Evolutionary conservation across 2,888 invertebrate genomes (phyloP).

Genomic region (Tanytarsus gracilentus): DNA sequence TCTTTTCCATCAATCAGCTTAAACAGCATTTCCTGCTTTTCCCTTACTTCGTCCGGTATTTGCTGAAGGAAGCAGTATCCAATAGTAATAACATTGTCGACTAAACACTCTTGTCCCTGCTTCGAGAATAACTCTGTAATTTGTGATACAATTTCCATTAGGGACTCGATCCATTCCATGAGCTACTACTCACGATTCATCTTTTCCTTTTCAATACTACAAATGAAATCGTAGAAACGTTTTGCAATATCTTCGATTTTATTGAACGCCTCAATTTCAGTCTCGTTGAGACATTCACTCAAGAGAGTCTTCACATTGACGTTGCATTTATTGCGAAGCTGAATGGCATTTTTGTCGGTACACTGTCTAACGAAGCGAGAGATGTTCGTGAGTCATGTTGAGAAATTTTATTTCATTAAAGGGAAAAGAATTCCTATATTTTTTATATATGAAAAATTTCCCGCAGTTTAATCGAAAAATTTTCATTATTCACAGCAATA

Average conservation of each 20-base stretch:
- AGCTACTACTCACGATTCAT: slow-evolving; percentile 1
- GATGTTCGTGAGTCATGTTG: background rate
- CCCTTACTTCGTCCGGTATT: background rate
- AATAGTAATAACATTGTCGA: slow-evolving; percentile 6
- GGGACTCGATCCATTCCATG: too few species aligned
- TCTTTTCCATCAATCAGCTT: slow-evolving; percentile 10
- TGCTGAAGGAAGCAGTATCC: background rate
- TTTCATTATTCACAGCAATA: too few species aligned
- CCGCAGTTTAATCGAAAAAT: too few species aligned
- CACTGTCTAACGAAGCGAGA: background rate
- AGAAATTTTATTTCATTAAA: background rate
- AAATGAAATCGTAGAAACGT: background rate
- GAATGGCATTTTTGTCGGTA: background rate
- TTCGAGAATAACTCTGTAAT: slow-evolving; percentile 7
- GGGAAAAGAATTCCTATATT: too few species aligned
- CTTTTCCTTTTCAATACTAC: background rate
- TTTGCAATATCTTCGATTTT: slow-evolving; percentile 10
- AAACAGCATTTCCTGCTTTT: slow-evolving; percentile 3
- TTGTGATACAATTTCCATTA: too few species aligned
- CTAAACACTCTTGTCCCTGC: slow-evolving; percentile 15
- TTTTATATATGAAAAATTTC: too few species aligned
- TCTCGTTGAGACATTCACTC: slow-evolving; percentile 1
- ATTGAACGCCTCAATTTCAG: background rate
- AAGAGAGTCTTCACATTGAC: background rate
- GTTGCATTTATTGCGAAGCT: background rate